Percentiles rank a stretch among this genome's conserved stretches.
phyloP scores from a whole-genome alignment of 2,888 invertebrate species.

The Troides helena region DNA sequence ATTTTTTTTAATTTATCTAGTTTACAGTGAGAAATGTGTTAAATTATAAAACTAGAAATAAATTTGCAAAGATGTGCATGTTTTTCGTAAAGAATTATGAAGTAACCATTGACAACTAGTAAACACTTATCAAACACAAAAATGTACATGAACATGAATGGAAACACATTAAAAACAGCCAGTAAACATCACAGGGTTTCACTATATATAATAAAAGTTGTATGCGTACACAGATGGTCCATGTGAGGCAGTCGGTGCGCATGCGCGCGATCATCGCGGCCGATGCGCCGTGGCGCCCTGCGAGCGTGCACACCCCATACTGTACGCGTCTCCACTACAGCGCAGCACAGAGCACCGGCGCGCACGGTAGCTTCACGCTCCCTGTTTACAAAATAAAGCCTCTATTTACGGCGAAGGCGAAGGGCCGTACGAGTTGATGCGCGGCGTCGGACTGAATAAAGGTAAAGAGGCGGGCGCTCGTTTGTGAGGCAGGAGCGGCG shows the following conservation, averaged over 20 bases:
- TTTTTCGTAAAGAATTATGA: not conserved
- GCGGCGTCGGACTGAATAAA: slow-evolving; percentile 78
- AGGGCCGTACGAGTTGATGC: slow-evolving; percentile 68
- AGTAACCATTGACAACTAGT: not conserved
- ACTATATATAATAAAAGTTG: slow-evolving; percentile 40
- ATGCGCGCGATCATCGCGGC: slow-evolving; percentile 37
- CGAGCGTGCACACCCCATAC: slow-evolving; percentile 68
- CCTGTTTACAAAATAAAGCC: slow-evolving; percentile 79
- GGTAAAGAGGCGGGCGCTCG: slow-evolving; percentile 71
- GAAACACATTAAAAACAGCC: slow-evolving; percentile 3
- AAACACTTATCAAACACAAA: not conserved
- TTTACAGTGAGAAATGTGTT: not conserved
- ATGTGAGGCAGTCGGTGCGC: slow-evolving; percentile 56
- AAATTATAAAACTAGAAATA: not conserved
- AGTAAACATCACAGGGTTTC: slow-evolving; percentile 25
- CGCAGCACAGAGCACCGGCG: slow-evolving; percentile 35
- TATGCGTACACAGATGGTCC: slow-evolving; percentile 73
- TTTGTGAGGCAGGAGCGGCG: slow-evolving; percentile 76
- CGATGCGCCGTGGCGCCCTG: slow-evolving; percentile 38
- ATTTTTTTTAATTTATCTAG: not conserved
- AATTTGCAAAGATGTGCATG: not conserved
- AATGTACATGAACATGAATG: slow-evolving; percentile 13
- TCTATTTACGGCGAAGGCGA: slow-evolving; percentile 78
- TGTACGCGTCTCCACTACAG: slow-evolving; percentile 55
- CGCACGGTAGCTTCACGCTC: slow-evolving; percentile 53